A percentile compares a stretch with the other conserved stretches of the same genome.
Evolutionary conservation across 1,140 invertebrate genomes (phyloP).

Genomic region (Panulirus ornatus): DNA sequence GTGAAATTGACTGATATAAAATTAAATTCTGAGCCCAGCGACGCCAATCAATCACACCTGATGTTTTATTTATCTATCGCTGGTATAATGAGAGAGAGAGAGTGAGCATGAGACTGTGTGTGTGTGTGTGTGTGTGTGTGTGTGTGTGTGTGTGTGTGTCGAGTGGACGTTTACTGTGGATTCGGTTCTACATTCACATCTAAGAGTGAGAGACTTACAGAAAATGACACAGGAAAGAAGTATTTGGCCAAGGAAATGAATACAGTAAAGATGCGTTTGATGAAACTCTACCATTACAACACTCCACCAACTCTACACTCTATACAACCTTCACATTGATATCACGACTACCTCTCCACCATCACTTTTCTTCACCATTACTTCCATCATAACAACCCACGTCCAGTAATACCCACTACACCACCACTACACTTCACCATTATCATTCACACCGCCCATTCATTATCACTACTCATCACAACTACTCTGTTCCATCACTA

Average conservation of each 20-base stretch:
- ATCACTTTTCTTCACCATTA: background rate
- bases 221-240: background rate
- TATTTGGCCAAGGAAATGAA: too few relatives aligned
- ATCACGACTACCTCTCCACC: background rate
- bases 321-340: background rate
- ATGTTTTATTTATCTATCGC: too few relatives aligned
- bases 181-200: background rate
- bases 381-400: background rate
- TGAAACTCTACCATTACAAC: background rate
- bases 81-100: background rate
- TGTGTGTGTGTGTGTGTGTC: background rate
- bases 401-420: background rate
- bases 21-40: too few relatives aligned
- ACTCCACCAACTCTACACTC: background rate
- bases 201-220: background rate
- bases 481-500: background rate
- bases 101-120: slow-evolving; percentile 3
- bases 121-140: slow-evolving; percentile 28
- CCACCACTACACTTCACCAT: slow-evolving; percentile 3
- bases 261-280: too few relatives aligned
- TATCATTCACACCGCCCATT: background rate
- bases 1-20: too few relatives aligned
- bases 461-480: background rate
- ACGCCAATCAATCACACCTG: too few relatives aligned
- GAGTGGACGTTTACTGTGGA: background rate